Percentiles rank a stretch among this genome's conserved stretches.
phyloP scores from a whole-genome alignment of 2,888 invertebrate species.

The Xestobium rufovillosum region DNA sequence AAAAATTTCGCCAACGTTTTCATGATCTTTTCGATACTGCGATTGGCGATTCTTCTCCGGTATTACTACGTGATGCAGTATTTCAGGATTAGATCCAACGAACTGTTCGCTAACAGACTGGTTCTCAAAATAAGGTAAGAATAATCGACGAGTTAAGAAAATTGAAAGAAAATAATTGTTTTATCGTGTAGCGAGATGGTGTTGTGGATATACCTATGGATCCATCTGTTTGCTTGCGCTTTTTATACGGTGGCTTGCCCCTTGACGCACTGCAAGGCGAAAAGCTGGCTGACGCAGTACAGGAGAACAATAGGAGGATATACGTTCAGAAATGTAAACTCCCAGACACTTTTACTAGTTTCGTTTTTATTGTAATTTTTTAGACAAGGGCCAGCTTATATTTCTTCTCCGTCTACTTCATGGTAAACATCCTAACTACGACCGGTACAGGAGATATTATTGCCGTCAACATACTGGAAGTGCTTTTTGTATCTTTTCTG shows the following conservation, averaged over 20 bases:
- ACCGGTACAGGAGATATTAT: slow-evolving; percentile 49
- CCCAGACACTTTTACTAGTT: no score
- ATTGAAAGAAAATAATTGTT: no score
- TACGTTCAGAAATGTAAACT: slow-evolving; percentile 9
- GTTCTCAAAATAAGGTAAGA: slow-evolving; percentile 45
- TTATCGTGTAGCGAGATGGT: slow-evolving; percentile 11
- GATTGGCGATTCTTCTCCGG: slow-evolving; percentile 44
- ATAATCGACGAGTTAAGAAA: no score
- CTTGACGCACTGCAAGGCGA: slow-evolving; percentile 18
- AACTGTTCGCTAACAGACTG: slow-evolving; percentile 44
- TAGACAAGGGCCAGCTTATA: no score
- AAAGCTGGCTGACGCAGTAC: slow-evolving; percentile 22
- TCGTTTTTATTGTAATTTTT: no score
- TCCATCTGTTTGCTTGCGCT: slow-evolving; percentile 23
- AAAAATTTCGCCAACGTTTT: slow-evolving; percentile 24
- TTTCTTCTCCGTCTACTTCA: slow-evolving; percentile 46
- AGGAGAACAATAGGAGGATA: no score
- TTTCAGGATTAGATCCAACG: slow-evolving; percentile 42
- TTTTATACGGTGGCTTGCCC: slow-evolving; percentile 27
- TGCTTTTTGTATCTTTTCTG: slow-evolving; percentile 45
- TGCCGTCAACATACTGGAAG: slow-evolving; percentile 45
- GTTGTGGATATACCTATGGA: slow-evolving; percentile 16
- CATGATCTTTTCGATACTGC: slow-evolving; percentile 43
- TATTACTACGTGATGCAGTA: slow-evolving; percentile 46
- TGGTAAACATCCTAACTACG: slow-evolving; percentile 47